Evolutionary conservation across 2,797 vertebrate species (phyloP).

Genomic region (Phyllotis vaccarum): DNA sequence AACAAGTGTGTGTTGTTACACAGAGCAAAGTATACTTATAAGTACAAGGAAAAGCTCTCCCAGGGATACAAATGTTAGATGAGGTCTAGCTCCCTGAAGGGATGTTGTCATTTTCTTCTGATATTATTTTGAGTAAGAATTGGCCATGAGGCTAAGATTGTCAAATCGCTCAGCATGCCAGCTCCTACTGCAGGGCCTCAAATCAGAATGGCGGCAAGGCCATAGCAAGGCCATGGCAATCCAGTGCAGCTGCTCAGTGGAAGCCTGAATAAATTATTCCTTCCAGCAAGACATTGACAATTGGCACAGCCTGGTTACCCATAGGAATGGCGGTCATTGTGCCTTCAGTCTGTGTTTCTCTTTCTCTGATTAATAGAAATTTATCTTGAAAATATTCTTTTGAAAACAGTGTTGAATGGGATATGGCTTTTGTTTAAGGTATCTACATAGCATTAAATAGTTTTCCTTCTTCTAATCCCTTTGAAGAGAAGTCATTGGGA

Average conservation of each 20-base stretch:
- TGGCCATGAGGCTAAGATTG: conserved; percentile 32
- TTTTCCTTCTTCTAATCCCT: conserved; percentile 7
- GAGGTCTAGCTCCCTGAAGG: conserved; percentile 28
- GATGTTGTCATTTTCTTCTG: conserved; percentile 40
- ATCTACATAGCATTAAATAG: background rate
- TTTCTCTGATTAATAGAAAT: conserved; percentile 42
- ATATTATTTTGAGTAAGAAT: conserved; percentile 63
- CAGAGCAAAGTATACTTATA: background rate
- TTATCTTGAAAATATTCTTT: background rate
- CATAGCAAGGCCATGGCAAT: background rate
- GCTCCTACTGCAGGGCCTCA: background rate
- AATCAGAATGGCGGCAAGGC: conserved; percentile 30
- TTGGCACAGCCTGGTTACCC: background rate
- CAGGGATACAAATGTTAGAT: conserved; percentile 12
- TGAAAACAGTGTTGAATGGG: conserved; percentile 33
- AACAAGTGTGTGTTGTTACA: background rate
- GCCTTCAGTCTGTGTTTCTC: background rate
- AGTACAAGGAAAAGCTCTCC: background rate
- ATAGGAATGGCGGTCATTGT: background rate
- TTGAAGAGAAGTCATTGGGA: conserved; percentile 4
- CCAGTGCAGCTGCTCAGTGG: background rate
- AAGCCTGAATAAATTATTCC: conserved; percentile 40
- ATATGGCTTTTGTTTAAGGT: conserved; percentile 50
- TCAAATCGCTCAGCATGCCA: conserved; percentile 48
- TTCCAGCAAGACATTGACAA: conserved; percentile 61